Evolutionary conservation across 1,140 invertebrate species (phyloP).

Genomic region (Hestina assimilis): DNA sequence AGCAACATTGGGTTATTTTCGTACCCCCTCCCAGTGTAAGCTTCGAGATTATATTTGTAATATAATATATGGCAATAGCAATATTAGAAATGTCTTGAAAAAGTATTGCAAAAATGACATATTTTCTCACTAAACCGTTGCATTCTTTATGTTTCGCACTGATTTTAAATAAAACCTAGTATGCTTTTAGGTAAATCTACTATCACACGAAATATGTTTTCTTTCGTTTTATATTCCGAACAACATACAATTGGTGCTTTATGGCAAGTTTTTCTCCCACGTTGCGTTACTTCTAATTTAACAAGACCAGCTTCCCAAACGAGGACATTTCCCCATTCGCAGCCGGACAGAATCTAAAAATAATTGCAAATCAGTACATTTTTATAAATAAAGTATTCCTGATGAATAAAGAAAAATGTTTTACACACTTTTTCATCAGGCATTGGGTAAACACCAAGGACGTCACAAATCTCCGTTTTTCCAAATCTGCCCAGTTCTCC

Average conservation of each 20-base stretch:
- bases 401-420: not conserved
- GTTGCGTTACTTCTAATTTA: constrained; percentile 87
- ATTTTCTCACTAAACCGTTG: no score
- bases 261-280: constrained; percentile 86
- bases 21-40: no score
- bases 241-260: constrained; percentile 82
- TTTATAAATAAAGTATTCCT: not conserved
- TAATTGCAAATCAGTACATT: not conserved
- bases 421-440: constrained; percentile 88
- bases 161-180: no score
- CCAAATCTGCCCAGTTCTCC: constrained; percentile 92
- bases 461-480: constrained; percentile 93
- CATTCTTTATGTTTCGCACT: no score
- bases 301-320: constrained; percentile 93
- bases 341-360: constrained; percentile 86
- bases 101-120: no score
- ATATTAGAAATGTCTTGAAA: no score
- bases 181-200: no score
- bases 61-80: no score
- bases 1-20: no score
- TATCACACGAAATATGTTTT: no score
- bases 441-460: constrained; percentile 89
- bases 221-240: not conserved
- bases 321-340: constrained; percentile 93
- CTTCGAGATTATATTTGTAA: no score